Conservation (phyloP, 2,888 invertebrate species). For the Erpobdella octoculata region DNA sequence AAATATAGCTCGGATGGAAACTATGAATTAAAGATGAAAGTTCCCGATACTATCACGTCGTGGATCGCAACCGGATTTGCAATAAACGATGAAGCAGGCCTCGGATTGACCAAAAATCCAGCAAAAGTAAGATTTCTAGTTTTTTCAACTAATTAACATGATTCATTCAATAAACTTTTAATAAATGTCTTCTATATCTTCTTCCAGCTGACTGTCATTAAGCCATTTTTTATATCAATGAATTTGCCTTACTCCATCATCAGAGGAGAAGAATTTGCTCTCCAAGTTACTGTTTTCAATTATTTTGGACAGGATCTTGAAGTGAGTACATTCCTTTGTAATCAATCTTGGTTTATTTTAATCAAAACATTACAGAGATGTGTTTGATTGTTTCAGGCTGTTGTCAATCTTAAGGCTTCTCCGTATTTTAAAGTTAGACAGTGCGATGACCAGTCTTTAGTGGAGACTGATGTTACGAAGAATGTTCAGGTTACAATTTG, state of each 20-base stretch:
- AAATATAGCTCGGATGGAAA: no score
- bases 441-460: background rate
- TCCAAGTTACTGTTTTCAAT: slow-evolving; percentile 80
- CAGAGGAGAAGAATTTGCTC: slow-evolving; percentile 78
- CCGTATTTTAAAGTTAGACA: slow-evolving; percentile 53
- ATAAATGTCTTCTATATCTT: background rate
- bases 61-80: slow-evolving; percentile 78
- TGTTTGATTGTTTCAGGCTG: slow-evolving; percentile 59
- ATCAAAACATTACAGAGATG: no score
- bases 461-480: background rate
- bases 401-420: slow-evolving; percentile 74
- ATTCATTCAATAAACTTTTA: background rate
- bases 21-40: slow-evolving; percentile 65
- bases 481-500: background rate
- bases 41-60: slow-evolving; percentile 52
- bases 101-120: slow-evolving; percentile 63
- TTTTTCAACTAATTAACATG: background rate
- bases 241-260: slow-evolving; percentile 81
- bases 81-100: slow-evolving; percentile 65
- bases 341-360: background rate
- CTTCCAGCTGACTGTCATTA: slow-evolving; percentile 58
- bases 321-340: background rate
- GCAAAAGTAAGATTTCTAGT: background rate
- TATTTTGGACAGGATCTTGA: slow-evolving; percentile 53
- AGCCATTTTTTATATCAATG: slow-evolving; percentile 74